Evolutionary conservation across 1,140 invertebrate genomes (phyloP).

Genomic region (Acromyrmex echinatior): DNA sequence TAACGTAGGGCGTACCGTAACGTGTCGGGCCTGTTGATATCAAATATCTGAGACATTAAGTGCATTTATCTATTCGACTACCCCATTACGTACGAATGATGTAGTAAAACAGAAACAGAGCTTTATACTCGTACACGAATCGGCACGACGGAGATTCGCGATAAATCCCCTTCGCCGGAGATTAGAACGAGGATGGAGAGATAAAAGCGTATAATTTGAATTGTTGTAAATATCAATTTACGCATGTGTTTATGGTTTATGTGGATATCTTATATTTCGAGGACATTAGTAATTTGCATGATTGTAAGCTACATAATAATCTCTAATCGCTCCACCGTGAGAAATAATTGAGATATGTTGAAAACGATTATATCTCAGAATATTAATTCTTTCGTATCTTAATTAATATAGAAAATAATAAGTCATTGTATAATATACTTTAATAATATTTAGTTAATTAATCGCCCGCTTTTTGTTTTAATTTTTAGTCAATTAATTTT

Average conservation of each 20-base stretch:
- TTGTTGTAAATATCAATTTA: constrained; percentile 37
- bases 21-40: constrained; percentile 6
- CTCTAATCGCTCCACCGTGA: neutral
- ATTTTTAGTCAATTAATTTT: neutral
- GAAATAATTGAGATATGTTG: constrained; percentile 24
- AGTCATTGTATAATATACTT: neutral
- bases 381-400: constrained; percentile 26
- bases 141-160: constrained; percentile 4
- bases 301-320: constrained; percentile 24
- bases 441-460: neutral
- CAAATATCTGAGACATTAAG: constrained; percentile 64
- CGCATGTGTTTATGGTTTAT: neutral
- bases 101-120: constrained; percentile 14
- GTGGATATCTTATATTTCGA: constrained; percentile 22
- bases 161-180: constrained; percentile 31
- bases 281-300: constrained; percentile 37
- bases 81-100: constrained; percentile 55
- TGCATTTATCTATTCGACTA: constrained; percentile 48
- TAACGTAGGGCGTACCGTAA: constrained; percentile 41
- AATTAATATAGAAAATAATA: constrained; percentile 33
- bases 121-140: neutral
- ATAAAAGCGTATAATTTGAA: constrained; percentile 30
- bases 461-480: neutral
- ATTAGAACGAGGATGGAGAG: constrained; percentile 30
- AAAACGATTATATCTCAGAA: constrained; percentile 1